Evolutionary conservation across 2,888 invertebrate genomes (phyloP), one percentile per base, ranked within the genome.

Genomic region (Parnassius apollo): DNA sequence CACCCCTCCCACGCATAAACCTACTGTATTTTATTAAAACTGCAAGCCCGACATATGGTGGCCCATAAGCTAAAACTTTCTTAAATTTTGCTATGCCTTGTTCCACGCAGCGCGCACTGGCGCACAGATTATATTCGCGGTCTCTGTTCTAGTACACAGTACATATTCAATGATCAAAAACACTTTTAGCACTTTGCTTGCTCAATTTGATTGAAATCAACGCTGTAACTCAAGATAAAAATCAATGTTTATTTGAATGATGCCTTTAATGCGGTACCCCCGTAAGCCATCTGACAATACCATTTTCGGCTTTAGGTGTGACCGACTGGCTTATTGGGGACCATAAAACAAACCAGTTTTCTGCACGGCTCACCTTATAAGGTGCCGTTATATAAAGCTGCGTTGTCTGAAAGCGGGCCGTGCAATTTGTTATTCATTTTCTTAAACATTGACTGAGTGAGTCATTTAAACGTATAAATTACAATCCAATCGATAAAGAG

Each of bases 401-500:
- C 0, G 49, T n/a, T 13, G 18, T 9, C 49, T 9, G 12, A 81
- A 82, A 82, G 84, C 80, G 67, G 82, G 78, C 75, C 78, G 74
- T 75, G 72, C 68, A 69, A 65, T 67, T 69, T 66, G 66, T 71
- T 72, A 71, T 72, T 73, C 72, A 70, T 65, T 75, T 45, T 18
- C 42, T 48, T 52, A 53, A 57, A 22, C 35, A 11, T 25, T 10
- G 42, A 22, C 12, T 54, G 58, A 62, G 50, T 54, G 58, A 62
- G 50, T 59, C 63, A 63, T 55, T 63, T 49, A 25, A 45, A 46
- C 45, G 13, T 49, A 13, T 56, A 50, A 42, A 56, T 54, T 69
- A 70, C 75, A 49, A n/a, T 65, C 69, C 72, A 80, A 85, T 88
- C 85, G 76, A 86, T 86, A 80, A 70, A 73, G 75, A 69, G 57